Evolutionary conservation across 2,888 invertebrate species (phyloP).

Genomic region (Luperina nickerlii): DNA sequence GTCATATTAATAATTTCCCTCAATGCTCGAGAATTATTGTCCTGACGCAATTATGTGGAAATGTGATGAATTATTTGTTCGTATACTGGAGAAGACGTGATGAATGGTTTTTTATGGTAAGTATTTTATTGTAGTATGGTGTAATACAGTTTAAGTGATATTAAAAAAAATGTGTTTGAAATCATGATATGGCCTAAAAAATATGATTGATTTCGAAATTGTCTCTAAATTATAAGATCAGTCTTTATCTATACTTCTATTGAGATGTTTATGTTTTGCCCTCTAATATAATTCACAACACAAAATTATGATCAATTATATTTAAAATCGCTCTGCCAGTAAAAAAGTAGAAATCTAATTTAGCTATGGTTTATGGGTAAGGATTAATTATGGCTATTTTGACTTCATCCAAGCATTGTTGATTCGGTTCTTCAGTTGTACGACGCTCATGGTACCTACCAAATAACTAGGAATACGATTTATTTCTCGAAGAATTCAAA

Average conservation of each 20-base stretch:
- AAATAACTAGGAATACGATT: background rate
- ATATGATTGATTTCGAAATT: background rate
- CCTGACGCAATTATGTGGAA: conserved; percentile 52
- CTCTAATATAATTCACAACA: background rate
- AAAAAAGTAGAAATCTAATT: background rate
- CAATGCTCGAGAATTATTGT: conserved; percentile 63
- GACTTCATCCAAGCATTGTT: background rate
- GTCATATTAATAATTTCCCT: conserved; percentile 77
- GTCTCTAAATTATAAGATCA: no score
- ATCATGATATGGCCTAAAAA: background rate
- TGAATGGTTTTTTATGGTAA: conserved; percentile 7
- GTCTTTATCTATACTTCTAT: background rate
- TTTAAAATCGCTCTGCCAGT: background rate
- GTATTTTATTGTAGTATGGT: background rate
- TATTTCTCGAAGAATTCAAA: background rate
- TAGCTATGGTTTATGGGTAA: background rate
- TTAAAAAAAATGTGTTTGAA: background rate
- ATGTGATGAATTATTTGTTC: conserved; percentile 39
- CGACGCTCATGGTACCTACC: background rate
- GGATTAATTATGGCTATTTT: background rate
- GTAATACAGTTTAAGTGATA: no score
- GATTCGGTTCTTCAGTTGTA: background rate
- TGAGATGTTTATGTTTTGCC: background rate
- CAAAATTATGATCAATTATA: no score
- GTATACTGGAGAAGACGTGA: background rate